phyloP scores from a whole-genome alignment of 2,113 vertebrate genomes.

The Callipepla squamata region DNA sequence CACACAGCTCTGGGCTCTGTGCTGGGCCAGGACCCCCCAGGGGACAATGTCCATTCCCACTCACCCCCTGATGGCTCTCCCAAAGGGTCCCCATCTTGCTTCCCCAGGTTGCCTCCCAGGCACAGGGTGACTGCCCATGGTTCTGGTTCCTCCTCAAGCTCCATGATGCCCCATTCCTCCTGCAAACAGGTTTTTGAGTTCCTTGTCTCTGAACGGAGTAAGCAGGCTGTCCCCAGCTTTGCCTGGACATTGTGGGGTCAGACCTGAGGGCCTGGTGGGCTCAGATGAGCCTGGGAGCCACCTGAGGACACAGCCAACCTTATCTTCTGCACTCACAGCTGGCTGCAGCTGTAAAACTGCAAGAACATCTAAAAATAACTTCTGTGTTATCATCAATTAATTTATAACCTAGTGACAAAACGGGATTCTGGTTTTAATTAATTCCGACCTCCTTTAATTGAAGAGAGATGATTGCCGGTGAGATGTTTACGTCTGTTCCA shows the following conservation, averaged over 20 bases:
- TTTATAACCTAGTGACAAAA: background rate
- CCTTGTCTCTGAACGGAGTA: accelerated
- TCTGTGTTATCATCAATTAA: background rate
- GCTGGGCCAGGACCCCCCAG: background rate
- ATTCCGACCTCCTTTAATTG: background rate
- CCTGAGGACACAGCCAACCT: background rate
- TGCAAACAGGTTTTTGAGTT: background rate
- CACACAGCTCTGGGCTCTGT: background rate
- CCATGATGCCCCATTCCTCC: too few species aligned
- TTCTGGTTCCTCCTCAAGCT: background rate
- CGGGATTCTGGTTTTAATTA: background rate
- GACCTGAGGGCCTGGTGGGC: background rate
- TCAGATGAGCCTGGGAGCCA: background rate
- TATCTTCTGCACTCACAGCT: background rate
- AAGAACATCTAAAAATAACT: background rate
- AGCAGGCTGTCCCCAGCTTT: accelerated
- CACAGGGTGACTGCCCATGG: background rate
- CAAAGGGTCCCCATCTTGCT: background rate
- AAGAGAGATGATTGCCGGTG: background rate
- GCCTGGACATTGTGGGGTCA: accelerated
- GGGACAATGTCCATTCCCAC: background rate
- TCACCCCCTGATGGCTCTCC: background rate
- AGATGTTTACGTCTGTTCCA: background rate
- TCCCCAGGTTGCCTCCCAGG: background rate
- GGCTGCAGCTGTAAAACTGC: background rate